Evolutionary conservation across 2,888 invertebrate genomes (phyloP).

Genomic region (Malthinus flaveolus): DNA sequence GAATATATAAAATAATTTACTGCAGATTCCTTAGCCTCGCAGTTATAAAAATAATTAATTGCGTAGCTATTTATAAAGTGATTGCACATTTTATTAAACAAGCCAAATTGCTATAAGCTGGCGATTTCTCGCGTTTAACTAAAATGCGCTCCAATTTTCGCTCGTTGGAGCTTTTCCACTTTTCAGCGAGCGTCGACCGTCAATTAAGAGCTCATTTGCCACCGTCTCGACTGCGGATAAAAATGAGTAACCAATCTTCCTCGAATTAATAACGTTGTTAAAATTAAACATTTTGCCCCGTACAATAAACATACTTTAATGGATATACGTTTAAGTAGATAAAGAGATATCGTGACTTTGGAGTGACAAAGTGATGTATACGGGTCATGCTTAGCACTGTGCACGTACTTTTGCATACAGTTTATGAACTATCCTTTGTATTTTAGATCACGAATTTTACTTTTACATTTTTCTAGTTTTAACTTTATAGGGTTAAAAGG

Average conservation of each 20-base stretch:
- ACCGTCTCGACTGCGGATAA: no score
- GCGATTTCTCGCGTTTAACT: no score
- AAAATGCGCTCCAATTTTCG: no score
- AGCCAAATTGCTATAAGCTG: no score
- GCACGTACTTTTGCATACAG: conserved; percentile 31
- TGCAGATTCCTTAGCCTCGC: neutral
- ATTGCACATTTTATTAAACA: no score
- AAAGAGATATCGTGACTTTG: conserved; percentile 38
- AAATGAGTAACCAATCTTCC: no score
- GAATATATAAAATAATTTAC: conserved; percentile 1
- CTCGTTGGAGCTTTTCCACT: no score
- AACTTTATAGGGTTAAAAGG: conserved; percentile 33
- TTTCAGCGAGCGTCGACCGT: no score
- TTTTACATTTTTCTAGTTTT: conserved; percentile 32
- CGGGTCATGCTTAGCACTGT: conserved; percentile 32
- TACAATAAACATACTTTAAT: conserved; percentile 22
- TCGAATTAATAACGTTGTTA: no score
- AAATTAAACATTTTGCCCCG: neutral
- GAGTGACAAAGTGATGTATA: conserved; percentile 41
- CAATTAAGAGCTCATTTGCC: no score
- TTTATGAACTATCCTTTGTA: conserved; percentile 32
- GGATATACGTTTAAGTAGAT: conserved; percentile 32
- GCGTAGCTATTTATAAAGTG: no score
- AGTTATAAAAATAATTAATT: conserved; percentile 1
- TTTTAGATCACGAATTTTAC: conserved; percentile 44